These are phyloP conservation scores for Limnephilus rhombicus DNA, from an alignment of 2,888 invertebrate species.

Conservation along the genomic window DNA sequence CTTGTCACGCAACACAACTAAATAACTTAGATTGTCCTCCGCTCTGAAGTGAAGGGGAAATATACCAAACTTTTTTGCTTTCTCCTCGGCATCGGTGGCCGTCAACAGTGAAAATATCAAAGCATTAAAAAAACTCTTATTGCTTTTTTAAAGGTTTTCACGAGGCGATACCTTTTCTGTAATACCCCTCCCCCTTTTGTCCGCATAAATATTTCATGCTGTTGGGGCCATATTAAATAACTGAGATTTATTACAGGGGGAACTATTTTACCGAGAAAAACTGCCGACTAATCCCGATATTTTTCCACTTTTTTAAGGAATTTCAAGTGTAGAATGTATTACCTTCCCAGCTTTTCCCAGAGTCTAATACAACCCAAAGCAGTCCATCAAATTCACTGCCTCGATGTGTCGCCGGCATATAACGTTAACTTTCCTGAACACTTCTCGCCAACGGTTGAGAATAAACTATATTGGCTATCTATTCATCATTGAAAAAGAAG, in stretches of 20 bases:
- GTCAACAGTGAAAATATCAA: background rate
- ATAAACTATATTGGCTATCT: background rate
- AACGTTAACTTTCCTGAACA: background rate
- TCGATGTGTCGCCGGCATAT: background rate
- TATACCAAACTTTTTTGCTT: background rate
- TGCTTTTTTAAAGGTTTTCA: too few species aligned
- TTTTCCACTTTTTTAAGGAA: background rate
- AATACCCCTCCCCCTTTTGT: background rate
- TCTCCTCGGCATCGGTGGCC: background rate
- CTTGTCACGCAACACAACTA: background rate
- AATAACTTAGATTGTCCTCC: background rate
- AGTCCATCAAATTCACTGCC: background rate
- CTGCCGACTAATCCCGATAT: background rate
- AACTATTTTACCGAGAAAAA: background rate
- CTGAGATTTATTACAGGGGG: background rate
- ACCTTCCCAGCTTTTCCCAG: background rate
- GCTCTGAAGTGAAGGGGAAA: background rate
- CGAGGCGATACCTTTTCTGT: background rate
- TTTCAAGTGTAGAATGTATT: background rate
- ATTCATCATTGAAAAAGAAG: too few species aligned
- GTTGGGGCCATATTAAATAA: background rate
- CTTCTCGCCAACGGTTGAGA: background rate
- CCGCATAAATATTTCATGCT: background rate
- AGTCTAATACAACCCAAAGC: background rate
- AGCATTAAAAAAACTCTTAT: background rate